Evolutionary conservation across 2,113 vertebrate genomes (phyloP).

Genomic region (Platysteira castanea): DNA sequence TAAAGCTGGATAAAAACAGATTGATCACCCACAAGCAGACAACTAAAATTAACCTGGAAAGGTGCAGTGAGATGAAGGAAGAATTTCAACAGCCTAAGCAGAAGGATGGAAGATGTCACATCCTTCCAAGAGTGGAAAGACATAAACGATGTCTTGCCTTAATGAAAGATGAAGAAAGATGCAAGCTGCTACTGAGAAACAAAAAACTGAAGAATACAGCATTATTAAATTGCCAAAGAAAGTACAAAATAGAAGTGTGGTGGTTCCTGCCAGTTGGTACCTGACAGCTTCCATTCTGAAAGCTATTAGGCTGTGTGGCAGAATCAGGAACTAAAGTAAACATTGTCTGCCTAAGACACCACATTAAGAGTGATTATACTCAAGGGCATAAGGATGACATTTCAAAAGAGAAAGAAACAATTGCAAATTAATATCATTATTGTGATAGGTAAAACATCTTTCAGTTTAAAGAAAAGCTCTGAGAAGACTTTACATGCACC

Average conservation of each 20-base stretch:
- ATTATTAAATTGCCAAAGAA: not conserved
- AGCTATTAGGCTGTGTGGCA: not conserved
- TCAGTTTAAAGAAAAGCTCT: not conserved
- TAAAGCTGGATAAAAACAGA: constrained; percentile 29
- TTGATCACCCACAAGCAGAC: not conserved
- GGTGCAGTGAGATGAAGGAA: not conserved
- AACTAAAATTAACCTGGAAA: constrained; percentile 23
- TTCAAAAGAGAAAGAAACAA: not conserved
- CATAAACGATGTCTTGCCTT: not conserved
- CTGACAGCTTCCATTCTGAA: not conserved
- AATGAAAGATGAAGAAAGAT: not conserved
- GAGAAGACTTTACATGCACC: not conserved
- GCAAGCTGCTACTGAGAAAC: not conserved
- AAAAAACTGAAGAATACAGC: not conserved
- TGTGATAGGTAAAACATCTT: not conserved
- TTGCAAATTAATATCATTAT: not conserved
- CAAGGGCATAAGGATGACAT: not conserved
- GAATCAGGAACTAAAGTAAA: not conserved
- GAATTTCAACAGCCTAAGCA: not conserved
- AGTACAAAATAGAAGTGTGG: not conserved
- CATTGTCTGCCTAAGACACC: not conserved
- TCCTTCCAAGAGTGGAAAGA: not conserved
- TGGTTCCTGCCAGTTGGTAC: not conserved
- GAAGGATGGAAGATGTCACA: not conserved
- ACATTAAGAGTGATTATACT: not conserved